Evolutionary conservation across 1,140 invertebrate species (phyloP), one percentile per base, ranked within the genome.

Genomic region (Venustaconcha ellipsiformis): DNA sequence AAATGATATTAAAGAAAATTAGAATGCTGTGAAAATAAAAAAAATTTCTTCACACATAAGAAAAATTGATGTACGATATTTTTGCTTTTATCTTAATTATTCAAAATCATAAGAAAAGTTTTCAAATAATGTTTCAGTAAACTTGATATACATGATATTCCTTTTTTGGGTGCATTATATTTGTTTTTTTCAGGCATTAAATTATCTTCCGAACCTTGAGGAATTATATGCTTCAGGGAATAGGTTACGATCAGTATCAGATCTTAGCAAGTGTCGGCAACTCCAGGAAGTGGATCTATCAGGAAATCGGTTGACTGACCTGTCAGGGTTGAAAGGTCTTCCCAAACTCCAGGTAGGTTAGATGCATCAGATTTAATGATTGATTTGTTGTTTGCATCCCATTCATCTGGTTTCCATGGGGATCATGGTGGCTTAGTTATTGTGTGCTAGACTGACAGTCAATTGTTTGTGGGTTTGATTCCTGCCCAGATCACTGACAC

Each of bases 121-220:
- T 37, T 37, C 26, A 37, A 37, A 37, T 3, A 37, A 5, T 37
- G 8, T 37, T 37, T 6, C 4, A 37, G 37, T 6, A 37, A 37
- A 37, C 8, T 5, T 37, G 2, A 5, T 37, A 8, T 37, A 37
- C 1, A 2, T 37, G 37, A 37, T 37, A 37, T 37, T 4, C 59
- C 3, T 18, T 60, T 60, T 60, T 60, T n/a, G 4, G 12, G 3
- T n/a, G 8, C 59, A 4, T 18, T 23, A 30, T 57, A 56, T 73
- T 60, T 78, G 58, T 77, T 26, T 57, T 60, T 12, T 68, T 12
- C 78, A 90, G 88, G 84, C 88, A 67, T 68, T 90, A 30, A 88
- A 82, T 67, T 87, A 85, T 72, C 67, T 90, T 58, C 86, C 89
- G 58, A 89, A 90, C 78, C 70, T 90, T 70, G 87, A 87, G 71